Evolutionary conservation across 2,797 vertebrate species (phyloP).

Genomic region (Lepilemur ruficaudatus): DNA sequence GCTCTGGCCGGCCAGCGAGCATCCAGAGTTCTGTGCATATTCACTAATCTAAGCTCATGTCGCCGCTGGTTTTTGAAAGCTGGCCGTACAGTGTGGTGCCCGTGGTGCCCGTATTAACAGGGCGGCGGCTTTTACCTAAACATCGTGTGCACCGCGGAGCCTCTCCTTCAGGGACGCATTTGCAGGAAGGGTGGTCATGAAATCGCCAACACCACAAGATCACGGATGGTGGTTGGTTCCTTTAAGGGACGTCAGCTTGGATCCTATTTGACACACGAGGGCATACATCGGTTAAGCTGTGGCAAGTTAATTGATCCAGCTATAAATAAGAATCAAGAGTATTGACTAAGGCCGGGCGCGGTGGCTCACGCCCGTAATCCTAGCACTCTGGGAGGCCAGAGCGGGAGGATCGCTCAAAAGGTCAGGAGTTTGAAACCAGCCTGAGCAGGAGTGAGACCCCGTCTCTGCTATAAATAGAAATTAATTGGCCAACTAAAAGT

Average conservation of each 20-base stretch:
- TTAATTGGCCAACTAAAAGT: no score
- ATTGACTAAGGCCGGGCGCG: background rate
- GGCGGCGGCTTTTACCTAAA: background rate
- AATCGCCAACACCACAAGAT: background rate
- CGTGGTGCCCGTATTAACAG: fast-evolving
- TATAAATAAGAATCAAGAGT: background rate
- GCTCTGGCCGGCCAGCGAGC: background rate
- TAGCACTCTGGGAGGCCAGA: no score
- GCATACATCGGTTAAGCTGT: background rate
- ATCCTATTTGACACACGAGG: background rate
- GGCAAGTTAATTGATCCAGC: background rate
- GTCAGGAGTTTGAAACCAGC: no score
- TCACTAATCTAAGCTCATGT: background rate
- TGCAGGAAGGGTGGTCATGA: background rate
- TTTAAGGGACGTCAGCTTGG: background rate
- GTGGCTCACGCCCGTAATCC: no score
- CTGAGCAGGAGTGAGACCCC: no score
- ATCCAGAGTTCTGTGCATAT: background rate
- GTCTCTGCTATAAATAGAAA: no score
- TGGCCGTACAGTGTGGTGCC: background rate
- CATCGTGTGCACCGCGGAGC: fast-evolving
- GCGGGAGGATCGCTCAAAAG: fast-evolving
- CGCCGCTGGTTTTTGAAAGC: background rate
- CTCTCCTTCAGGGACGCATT: fast-evolving
- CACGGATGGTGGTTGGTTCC: background rate